These are phyloP conservation scores for human DNA, from an alignment of 2,113 vertebrate species.

Conservation along the genomic window DNA sequence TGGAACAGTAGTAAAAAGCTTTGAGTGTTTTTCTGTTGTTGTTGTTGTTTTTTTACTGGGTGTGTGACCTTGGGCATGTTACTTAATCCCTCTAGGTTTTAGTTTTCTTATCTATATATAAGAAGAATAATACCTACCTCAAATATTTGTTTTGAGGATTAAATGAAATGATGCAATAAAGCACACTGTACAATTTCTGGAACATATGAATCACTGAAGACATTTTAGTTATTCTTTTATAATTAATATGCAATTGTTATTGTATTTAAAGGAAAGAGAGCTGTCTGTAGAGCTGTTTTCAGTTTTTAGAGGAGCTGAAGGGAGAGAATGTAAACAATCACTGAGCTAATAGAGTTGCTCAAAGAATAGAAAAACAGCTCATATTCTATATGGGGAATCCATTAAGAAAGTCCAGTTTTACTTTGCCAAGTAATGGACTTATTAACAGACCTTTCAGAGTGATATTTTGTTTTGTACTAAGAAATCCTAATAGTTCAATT, in stretches of 20 bases:
- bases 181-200: background rate
- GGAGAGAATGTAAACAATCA: background rate
- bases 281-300: background rate
- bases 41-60: background rate
- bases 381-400: background rate
- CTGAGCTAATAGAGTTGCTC: background rate
- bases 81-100: background rate
- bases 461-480: background rate
- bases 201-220: background rate
- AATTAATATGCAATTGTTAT: background rate
- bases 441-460: background rate
- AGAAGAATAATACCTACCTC: background rate
- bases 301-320: background rate
- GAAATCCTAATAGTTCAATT: background rate
- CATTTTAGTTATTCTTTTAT: conserved; percentile 24
- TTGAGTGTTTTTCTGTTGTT: background rate
- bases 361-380: background rate
- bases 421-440: background rate
- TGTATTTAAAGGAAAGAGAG: background rate
- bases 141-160: background rate
- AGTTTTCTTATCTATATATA: background rate
- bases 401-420: conserved; percentile 15
- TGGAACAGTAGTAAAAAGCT: background rate
- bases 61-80: background rate
- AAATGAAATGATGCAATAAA: conserved; percentile 9